Base-by-base conservation (phyloP, 2,113 vertebrate species). In the Gadus chalcogrammus region DNA sequence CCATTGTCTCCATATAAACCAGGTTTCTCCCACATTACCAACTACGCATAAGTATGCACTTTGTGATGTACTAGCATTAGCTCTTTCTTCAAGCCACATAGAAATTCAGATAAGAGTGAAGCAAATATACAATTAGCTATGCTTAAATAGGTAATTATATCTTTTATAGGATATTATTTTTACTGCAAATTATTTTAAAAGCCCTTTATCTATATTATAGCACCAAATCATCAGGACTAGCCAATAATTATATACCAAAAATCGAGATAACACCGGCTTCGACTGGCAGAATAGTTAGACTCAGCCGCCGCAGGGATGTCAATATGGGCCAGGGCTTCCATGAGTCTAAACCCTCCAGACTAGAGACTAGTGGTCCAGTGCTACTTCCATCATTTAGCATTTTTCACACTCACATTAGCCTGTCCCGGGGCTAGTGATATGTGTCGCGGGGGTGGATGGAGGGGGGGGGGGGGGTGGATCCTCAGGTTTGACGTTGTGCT, bases 241-340 rank as follows among this genome's bases (percentile, higher is more conserved):
- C 42, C 42, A 48, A 48, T 7, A 48, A 48, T 7, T 35, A 2
- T 35, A 35, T 35, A 79, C 68, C 20, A 67, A 79, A 84, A 72
- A 84, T 86, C 70, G 24, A 83, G 79, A 87, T 83, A 84, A 87
- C 70, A 63, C 76, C 71, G 70, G 82, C 63, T 72, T 59, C 74
- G 81, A 65, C 74, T 72, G 65, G 71, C 71, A 55, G 70, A 79
- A 62, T 77, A 69, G 67, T 81, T 81, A 83, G 73, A 84, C 68
- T 87, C 74, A 71, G 78, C 79, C 64, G 3, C 58, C 61, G 78
- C 75, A 73, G 67, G 72, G 82, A 86, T 81, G 82, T 80, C 72
- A 86, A 86, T 80, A 69, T 73, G 68, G 62, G 58, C 58, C 66
- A 42, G 70, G 70, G 77, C 70, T 48, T n/a, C 42, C 42, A 5